phyloP scores from a whole-genome alignment of 2,888 invertebrate species.

The Coenonympha arcania region DNA sequence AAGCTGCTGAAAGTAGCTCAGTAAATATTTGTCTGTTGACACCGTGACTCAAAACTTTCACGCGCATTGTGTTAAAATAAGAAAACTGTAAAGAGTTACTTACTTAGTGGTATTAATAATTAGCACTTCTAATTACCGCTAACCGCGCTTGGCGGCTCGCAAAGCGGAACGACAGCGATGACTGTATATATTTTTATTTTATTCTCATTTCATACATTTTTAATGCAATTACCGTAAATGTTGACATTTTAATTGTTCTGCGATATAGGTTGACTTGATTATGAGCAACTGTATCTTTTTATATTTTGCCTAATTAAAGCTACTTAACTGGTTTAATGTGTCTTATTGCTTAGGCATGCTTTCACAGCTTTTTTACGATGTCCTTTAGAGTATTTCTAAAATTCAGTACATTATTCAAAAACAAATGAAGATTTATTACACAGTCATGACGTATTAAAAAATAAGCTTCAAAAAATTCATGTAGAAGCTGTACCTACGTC shows the following conservation, averaged over 20 bases:
- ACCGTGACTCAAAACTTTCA: neutral
- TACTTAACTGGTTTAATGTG: neutral
- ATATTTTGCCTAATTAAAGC: neutral
- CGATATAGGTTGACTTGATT: neutral
- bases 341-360: neutral
- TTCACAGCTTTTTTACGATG: no score
- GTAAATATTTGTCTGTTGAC: neutral
- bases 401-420: no score
- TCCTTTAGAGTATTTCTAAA: no score
- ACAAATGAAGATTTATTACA: no score
- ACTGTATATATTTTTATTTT: neutral
- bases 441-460: no score
- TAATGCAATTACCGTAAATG: neutral
- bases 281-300: neutral
- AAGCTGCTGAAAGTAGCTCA: neutral
- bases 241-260: neutral
- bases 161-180: neutral
- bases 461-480: no score
- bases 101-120: neutral
- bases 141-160: neutral
- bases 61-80: neutral
- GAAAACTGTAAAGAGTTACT: neutral
- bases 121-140: neutral
- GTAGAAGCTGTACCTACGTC: no score
- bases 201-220: neutral